Evolutionary conservation across 2,797 vertebrate genomes (phyloP).

Genomic region (Sternarchorhynchus goeldii): DNA sequence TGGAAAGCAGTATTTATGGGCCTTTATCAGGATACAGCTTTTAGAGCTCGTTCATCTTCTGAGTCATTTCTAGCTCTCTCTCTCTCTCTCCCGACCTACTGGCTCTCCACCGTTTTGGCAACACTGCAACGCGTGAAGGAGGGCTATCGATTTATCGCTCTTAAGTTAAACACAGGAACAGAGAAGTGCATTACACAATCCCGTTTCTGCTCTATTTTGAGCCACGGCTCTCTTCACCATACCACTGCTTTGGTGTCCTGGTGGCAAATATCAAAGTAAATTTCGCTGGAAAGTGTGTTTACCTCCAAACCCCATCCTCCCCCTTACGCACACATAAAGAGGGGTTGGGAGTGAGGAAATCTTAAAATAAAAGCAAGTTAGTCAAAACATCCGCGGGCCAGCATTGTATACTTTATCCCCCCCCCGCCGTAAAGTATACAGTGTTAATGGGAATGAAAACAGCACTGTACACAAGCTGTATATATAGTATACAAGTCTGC

Average conservation of each 20-base stretch:
- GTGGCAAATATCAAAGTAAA: neutral
- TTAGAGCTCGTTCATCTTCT: conserved; percentile 40
- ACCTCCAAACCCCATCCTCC: too few species aligned
- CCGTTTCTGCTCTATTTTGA: conserved; percentile 69
- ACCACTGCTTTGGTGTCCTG: conserved; percentile 1
- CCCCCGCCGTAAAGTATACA: neutral
- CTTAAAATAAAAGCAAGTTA: neutral
- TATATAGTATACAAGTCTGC: conserved; percentile 26
- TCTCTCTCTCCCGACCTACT: conserved; percentile 56
- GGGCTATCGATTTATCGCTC: conserved; percentile 70
- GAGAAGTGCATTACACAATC: conserved; percentile 71
- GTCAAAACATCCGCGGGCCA: neutral
- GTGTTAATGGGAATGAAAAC: neutral
- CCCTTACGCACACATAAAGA: too few species aligned
- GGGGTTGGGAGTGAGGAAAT: neutral
- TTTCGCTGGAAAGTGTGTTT: too few species aligned
- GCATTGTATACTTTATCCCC: neutral
- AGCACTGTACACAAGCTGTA: conserved; percentile 38
- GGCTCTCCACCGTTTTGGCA: conserved; percentile 49
- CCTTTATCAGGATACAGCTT: conserved; percentile 15
- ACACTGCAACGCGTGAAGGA: conserved; percentile 53
- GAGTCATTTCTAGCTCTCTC: conserved; percentile 64
- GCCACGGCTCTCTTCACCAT: conserved; percentile 47
- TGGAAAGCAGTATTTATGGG: conserved; percentile 23
- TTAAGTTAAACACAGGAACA: conserved; percentile 63